phyloP scores from a whole-genome alignment of 2,113 vertebrate genomes.

The Hippocampus barbouri region DNA sequence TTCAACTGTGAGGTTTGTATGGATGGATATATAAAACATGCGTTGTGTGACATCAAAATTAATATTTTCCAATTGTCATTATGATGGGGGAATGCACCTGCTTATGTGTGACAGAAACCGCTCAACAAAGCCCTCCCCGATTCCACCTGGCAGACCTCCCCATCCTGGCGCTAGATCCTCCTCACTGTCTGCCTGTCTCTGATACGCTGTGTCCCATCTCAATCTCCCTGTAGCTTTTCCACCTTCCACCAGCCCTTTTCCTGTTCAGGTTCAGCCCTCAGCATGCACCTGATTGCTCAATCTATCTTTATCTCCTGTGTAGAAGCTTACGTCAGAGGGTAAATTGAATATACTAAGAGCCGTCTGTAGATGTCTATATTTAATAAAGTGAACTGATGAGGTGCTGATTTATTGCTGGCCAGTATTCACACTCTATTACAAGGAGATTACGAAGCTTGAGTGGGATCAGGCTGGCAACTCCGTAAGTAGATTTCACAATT shows the following conservation, averaged over 20 bases:
- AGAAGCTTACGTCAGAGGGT: constrained; percentile 75
- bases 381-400: constrained; percentile 80
- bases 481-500: constrained; percentile 78
- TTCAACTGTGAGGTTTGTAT: background rate
- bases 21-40: background rate
- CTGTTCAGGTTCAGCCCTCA: constrained; percentile 52
- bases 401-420: constrained; percentile 77
- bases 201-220: constrained; percentile 48
- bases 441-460: constrained; percentile 76
- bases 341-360: constrained; percentile 82
- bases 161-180: constrained; percentile 30
- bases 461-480: constrained; percentile 73
- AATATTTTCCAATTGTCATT: constrained; percentile 3
- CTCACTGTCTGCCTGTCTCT: constrained; percentile 45
- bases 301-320: constrained; percentile 76
- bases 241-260: constrained; percentile 40
- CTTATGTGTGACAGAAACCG: constrained; percentile 31
- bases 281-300: constrained; percentile 76
- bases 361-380: constrained; percentile 82
- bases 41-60: background rate
- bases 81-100: constrained; percentile 15
- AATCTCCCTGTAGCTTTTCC: constrained; percentile 47
- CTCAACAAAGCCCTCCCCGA: constrained; percentile 45
- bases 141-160: constrained; percentile 41
- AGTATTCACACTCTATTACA: constrained; percentile 81